Conservation (phyloP, 2,113 vertebrate genomes). For the Anhinga anhinga region DNA sequence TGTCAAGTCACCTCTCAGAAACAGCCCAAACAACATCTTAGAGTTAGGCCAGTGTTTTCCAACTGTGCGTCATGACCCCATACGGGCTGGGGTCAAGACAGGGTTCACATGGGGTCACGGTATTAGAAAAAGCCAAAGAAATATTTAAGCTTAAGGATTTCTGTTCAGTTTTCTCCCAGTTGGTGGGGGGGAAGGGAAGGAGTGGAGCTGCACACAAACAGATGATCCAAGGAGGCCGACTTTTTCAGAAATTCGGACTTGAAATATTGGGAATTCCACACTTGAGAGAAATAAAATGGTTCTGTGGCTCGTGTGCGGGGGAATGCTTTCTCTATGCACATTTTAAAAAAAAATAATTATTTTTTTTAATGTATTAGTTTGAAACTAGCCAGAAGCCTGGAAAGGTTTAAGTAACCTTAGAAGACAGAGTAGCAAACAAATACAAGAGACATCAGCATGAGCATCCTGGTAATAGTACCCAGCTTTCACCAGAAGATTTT, state of each 20-base stretch:
- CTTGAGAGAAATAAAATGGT: neutral
- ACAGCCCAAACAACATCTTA: neutral
- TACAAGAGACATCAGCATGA: conserved; percentile 5
- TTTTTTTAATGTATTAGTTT: neutral
- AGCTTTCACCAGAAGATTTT: conserved; percentile 37
- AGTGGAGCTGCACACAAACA: neutral
- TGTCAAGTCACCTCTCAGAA: neutral
- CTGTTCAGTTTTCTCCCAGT: neutral
- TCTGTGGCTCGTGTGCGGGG: neutral
- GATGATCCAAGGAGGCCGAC: neutral
- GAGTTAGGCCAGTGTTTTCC: conserved; percentile 23
- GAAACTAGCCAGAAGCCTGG: conserved; percentile 30
- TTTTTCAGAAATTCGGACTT: neutral
- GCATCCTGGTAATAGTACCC: conserved; percentile 20
- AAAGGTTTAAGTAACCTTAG: conserved; percentile 25
- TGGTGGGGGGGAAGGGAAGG: neutral
- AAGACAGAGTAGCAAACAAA: conserved; percentile 3
- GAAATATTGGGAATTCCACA: neutral
- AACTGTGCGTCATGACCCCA: neutral
- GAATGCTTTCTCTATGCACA: neutral
- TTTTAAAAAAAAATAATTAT: too few relatives aligned
- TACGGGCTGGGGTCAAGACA: conserved; percentile 3
- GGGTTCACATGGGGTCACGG: neutral
- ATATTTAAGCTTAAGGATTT: conserved; percentile 20
- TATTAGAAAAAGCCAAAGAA: conserved; percentile 16